phyloP scores from a whole-genome alignment of 1,140 invertebrate species.

The Macrobrachium rosenbergii region DNA sequence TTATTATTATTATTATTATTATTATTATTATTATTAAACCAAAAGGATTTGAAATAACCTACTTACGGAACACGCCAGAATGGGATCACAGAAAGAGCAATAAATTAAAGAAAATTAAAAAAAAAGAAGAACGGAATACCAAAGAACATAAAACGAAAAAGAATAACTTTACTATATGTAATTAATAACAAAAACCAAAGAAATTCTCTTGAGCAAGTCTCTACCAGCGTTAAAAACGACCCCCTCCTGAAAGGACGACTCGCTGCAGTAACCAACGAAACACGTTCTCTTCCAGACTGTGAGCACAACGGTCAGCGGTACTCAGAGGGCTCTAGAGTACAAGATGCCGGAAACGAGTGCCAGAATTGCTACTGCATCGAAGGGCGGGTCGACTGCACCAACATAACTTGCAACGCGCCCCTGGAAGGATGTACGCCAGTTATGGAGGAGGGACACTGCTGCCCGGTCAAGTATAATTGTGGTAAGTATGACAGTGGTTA shows the following conservation, averaged over 20 bases:
- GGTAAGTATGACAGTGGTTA: constrained; percentile 10
- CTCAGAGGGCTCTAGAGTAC: constrained; percentile 4
- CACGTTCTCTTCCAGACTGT: background rate
- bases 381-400: constrained; percentile 4
- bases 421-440: constrained; percentile 22
- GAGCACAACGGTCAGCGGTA: background rate
- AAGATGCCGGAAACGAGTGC: constrained; percentile 8
- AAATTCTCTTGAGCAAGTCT: background rate
- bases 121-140: too few species aligned
- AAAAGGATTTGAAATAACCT: too few species aligned
- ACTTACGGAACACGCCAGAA: too few species aligned
- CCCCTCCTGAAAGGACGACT: background rate
- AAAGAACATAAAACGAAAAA: too few species aligned
- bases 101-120: too few species aligned
- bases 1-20: too few species aligned
- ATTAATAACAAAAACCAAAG: too few species aligned
- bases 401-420: background rate
- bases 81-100: too few species aligned
- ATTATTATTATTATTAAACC: too few species aligned
- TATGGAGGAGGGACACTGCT: constrained; percentile 35
- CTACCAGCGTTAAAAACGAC: background rate
- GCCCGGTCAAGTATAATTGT: constrained; percentile 32
- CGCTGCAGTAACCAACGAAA: too few species aligned
- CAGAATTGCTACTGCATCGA: constrained; percentile 21
- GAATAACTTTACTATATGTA: too few species aligned